A percentile compares a stretch with the other conserved stretches of the same genome.
Evolutionary conservation across 2,797 vertebrate species (phyloP).

Genomic region (Chrosomus eos): DNA sequence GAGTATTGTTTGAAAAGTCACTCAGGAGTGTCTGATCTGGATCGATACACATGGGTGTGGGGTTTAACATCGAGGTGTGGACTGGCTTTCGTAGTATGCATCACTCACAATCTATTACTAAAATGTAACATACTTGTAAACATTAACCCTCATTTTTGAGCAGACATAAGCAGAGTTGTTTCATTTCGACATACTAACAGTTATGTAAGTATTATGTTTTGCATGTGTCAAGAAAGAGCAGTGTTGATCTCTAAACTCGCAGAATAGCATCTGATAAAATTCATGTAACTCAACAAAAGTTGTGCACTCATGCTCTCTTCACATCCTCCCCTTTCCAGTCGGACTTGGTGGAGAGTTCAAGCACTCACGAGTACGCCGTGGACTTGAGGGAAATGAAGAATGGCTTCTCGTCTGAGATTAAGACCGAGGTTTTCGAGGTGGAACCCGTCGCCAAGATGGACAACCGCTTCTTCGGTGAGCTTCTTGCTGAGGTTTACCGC

Average conservation of each 20-base stretch:
- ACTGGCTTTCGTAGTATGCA: not conserved
- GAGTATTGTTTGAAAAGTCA: not conserved
- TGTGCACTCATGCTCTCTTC: not conserved
- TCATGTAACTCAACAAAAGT: not conserved
- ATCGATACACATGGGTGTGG: not conserved
- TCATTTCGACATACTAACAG: not conserved
- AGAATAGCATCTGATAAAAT: not conserved
- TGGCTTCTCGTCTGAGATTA: constrained; percentile 45
- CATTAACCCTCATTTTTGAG: not conserved
- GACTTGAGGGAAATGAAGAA: constrained; percentile 5
- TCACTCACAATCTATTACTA: not conserved
- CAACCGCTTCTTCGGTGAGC: constrained; percentile 92
- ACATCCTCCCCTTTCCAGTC: constrained; percentile 32
- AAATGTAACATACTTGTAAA: not conserved
- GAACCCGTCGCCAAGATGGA: constrained; percentile 80
- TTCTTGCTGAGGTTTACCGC: constrained; percentile 91
- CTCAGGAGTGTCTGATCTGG: not conserved
- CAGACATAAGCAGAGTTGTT: not conserved
- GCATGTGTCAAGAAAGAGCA: not conserved
- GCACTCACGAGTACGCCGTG: constrained; percentile 12
- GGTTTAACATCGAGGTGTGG: constrained; percentile 3
- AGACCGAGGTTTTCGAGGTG: constrained; percentile 50
- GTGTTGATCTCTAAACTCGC: not conserved
- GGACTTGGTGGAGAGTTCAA: constrained; percentile 26
- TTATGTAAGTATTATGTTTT: constrained; percentile 16